phyloP scores from a whole-genome alignment of 2,797 vertebrate species.

The Brachyalestes nurse region DNA sequence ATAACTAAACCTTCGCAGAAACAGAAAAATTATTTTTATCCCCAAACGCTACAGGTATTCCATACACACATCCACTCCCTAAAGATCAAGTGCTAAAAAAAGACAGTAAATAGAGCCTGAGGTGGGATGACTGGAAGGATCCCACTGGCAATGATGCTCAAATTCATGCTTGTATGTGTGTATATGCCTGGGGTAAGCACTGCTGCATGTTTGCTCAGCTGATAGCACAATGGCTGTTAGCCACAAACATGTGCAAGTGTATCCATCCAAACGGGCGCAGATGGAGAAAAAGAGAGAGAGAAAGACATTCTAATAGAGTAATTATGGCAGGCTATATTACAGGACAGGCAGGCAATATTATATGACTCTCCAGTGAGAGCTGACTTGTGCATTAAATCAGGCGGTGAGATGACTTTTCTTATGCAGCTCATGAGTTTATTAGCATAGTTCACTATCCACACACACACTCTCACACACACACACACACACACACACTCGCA shows the following conservation, averaged over 20 bases:
- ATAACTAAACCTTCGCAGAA: not conserved
- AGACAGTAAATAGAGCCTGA: not conserved
- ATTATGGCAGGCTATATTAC: constrained; percentile 27
- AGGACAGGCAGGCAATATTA: not conserved
- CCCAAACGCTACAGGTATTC: not conserved
- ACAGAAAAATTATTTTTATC: constrained; percentile 6
- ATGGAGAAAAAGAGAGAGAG: not conserved
- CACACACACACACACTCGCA: too few species aligned
- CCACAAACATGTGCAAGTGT: constrained; percentile 28
- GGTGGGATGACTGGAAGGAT: constrained; percentile 28
- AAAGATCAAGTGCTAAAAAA: constrained; percentile 33
- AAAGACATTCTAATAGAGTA: not conserved
- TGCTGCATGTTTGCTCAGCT: constrained; percentile 55
- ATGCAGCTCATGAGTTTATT: not conserved
- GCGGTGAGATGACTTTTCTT: not conserved
- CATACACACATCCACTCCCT: constrained; percentile 1
- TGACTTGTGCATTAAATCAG: constrained; percentile 7
- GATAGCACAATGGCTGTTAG: constrained; percentile 58
- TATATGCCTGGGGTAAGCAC: constrained; percentile 33
- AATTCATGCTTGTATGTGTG: constrained; percentile 18
- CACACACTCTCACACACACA: not conserved
- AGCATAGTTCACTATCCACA: not conserved
- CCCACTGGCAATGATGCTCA: constrained; percentile 19
- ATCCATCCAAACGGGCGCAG: constrained; percentile 37
- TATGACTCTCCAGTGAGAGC: not conserved